Base-by-base conservation (phyloP, 2,797 vertebrate genomes). In the Hydrophis major region DNA sequence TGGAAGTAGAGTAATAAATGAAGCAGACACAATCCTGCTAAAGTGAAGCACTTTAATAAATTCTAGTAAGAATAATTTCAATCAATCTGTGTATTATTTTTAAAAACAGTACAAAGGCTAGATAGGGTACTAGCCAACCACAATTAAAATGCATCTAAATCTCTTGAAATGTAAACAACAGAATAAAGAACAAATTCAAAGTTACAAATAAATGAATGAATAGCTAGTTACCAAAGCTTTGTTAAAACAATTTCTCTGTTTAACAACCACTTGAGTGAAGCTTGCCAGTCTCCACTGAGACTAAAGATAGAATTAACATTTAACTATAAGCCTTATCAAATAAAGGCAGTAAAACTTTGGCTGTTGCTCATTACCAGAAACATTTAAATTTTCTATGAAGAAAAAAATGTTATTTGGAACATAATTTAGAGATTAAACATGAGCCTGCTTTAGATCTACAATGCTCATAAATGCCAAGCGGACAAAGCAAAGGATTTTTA, bases 1-100 rank as follows among this genome's bases (percentile, higher is more conserved):
- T 61, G 28, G 86, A 90, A 90, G 61, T 22, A 90, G 13, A 88
- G 59, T 56, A 88, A 50, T 42, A 93, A 93, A 74, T 78, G 32
- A 28, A 59, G 10, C 59, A 42, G 25, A 28, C 14, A 61, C 18
- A 83, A 53, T 61, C 10, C n/a, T 69, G 89, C 27, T 7, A 16
- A 83, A 37, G 6, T 47, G 55, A 83, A 55, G 7, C 16, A 88
- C 20, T 47, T 59, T 59, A 1, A 50, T 50, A 60, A 50, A 69
- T 16, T 69, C 66, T 69, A 32, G 66, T 69, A 69, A 69, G n/a
- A 69, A 69, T 22, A 78, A 78, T 42, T 78, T 20, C 69, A 78
- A 42, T 78, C 69, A 22, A 78, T 42, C 74, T 78, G 74, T 42
- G 37, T 25, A 78, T 78, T 42, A 42, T 63, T 63, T 78, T 11